Percentiles rank a stretch among this genome's conserved stretches.
Evolutionary conservation across 2,113 vertebrate genomes (phyloP).

Genomic region (Nycticorax nycticorax): DNA sequence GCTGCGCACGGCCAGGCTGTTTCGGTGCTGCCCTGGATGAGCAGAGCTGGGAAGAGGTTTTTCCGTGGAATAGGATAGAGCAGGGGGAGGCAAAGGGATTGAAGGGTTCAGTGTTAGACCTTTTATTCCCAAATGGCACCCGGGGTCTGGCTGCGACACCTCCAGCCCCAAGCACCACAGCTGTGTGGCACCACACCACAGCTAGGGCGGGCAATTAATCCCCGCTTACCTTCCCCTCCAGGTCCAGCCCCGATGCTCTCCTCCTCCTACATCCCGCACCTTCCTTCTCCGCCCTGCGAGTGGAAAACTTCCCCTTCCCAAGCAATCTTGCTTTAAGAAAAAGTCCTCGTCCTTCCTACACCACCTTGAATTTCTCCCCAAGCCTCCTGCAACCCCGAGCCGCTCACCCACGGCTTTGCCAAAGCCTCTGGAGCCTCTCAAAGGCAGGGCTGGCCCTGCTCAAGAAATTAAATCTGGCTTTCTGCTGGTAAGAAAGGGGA

Average conservation of each 20-base stretch:
- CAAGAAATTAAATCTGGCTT: background rate
- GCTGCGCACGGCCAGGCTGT: rapidly evolving
- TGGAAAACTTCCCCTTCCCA: background rate
- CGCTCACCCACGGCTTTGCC: rapidly evolving
- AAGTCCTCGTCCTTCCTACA: rapidly evolving
- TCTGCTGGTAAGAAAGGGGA: background rate
- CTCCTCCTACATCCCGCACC: background rate
- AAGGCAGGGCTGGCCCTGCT: background rate
- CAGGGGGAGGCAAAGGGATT: background rate
- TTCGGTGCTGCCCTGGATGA: rapidly evolving
- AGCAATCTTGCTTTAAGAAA: background rate
- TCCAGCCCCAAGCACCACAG: background rate
- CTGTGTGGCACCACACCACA: rapidly evolving
- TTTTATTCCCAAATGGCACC: background rate
- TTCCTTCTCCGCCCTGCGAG: background rate
- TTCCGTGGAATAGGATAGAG: background rate
- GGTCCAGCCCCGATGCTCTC: background rate
- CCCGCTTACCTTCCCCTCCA: background rate
- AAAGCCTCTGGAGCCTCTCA: background rate
- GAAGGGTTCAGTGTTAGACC: background rate
- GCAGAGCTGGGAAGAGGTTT: background rate
- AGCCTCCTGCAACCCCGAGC: background rate
- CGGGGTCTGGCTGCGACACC: rapidly evolving
- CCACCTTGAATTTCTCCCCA: background rate
- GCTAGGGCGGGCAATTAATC: background rate